Evolutionary conservation across 2,888 invertebrate species (phyloP).

Genomic region (Drosophila villosipedis): DNA sequence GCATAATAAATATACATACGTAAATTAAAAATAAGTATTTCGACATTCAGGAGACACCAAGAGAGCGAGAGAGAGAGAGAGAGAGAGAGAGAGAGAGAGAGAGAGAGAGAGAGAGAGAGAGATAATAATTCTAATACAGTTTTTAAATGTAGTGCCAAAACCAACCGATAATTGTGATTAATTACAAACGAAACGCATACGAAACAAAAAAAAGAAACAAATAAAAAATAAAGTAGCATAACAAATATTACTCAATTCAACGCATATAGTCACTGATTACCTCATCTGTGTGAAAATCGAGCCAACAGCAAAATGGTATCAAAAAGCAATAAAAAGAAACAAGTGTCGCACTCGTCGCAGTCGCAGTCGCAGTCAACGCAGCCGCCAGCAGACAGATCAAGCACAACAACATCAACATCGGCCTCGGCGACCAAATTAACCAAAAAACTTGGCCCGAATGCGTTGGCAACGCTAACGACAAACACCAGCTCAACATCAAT

Average conservation of each 20-base stretch:
- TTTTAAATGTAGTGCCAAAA: constrained; percentile 43
- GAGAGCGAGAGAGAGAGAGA: not conserved
- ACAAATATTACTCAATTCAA: constrained; percentile 36
- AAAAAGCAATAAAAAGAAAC: constrained; percentile 81
- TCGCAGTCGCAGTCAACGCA: constrained; percentile 19
- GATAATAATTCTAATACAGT: constrained; percentile 17
- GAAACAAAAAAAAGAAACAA: constrained; percentile 39
- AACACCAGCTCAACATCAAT: constrained; percentile 70
- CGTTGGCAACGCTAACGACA: constrained; percentile 64
- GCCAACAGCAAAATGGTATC: constrained; percentile 81
- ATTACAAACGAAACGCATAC: constrained; percentile 34
- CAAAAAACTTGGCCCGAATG: constrained; percentile 71
- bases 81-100: not conserved
- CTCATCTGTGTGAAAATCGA: constrained; percentile 64
- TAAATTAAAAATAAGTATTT: constrained; percentile 78
- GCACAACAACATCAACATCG: constrained; percentile 72
- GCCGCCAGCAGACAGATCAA: constrained; percentile 64
- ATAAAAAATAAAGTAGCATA: constrained; percentile 31
- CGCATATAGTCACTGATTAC: constrained; percentile 63
- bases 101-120: not conserved
- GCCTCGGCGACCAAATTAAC: constrained; percentile 74
- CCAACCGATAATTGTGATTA: constrained; percentile 70
- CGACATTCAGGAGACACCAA: constrained; percentile 67
- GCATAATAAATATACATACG: constrained; percentile 37
- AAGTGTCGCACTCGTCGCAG: constrained; percentile 61